Evolutionary conservation across 2,113 vertebrate species (phyloP).

Genomic region (Garra rufa): DNA sequence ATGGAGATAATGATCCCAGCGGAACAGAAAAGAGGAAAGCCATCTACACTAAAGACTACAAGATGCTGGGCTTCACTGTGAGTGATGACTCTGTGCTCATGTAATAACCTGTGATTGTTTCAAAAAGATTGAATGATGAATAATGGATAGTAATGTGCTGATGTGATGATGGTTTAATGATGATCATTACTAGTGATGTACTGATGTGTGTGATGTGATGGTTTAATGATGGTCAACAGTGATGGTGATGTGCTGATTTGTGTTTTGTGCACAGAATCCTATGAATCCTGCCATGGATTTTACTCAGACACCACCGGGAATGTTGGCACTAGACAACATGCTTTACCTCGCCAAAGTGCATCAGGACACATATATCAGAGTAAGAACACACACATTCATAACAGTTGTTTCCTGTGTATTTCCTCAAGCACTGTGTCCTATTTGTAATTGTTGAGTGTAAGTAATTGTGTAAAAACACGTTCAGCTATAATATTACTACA

Average conservation of each 20-base stretch:
- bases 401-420: background rate
- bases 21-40: conserved; percentile 95
- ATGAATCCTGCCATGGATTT: conserved; percentile 98
- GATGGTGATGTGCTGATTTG: background rate
- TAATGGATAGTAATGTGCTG: background rate
- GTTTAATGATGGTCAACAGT: background rate
- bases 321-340: conserved; percentile 98
- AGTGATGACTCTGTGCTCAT: conserved; percentile 57
- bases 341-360: conserved; percentile 94
- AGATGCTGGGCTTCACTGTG: conserved; percentile 97
- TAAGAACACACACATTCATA: conserved; percentile 60
- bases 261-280: conserved; percentile 83
- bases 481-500: background rate
- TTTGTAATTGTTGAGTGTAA: background rate
- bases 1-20: conserved; percentile 88
- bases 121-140: too few species aligned
- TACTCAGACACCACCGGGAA: conserved; percentile 94
- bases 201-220: background rate
- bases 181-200: background rate
- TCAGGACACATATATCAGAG: conserved; percentile 96
- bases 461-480: background rate
- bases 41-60: conserved; percentile 98
- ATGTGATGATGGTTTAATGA: background rate
- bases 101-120: background rate
- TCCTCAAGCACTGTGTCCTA: background rate